Conservation (phyloP, 1,140 invertebrate species). For the Sycophila sp. region DNA sequence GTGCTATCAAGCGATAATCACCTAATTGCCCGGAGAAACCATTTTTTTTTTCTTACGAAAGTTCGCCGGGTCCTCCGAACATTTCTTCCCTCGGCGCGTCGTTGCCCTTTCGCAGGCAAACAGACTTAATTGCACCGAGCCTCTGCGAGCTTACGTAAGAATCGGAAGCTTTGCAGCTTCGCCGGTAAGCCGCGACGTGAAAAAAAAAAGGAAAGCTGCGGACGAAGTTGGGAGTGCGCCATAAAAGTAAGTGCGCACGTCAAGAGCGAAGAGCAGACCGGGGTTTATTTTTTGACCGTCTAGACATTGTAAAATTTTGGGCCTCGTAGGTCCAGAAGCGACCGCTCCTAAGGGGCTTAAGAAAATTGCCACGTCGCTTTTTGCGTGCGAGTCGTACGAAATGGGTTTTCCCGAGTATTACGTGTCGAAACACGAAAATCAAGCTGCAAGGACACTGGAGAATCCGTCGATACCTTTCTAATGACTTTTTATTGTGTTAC, state of each 20-base stretch:
- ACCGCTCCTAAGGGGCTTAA: neutral
- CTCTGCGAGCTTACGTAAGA: neutral
- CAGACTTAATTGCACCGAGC: neutral
- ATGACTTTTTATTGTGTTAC: too few species aligned
- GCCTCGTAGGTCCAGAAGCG: neutral
- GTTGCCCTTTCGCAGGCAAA: neutral
- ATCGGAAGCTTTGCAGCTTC: neutral
- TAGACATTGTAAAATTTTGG: neutral
- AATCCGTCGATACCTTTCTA: too few species aligned
- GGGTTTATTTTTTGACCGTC: neutral
- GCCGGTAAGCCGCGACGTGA: neutral
- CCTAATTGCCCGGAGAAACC: constrained; percentile 4
- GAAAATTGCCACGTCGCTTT: neutral
- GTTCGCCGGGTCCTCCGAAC: neutral
- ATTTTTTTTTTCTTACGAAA: constrained; percentile 12
- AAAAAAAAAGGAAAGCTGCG: too few species aligned
- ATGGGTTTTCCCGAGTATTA: too few species aligned
- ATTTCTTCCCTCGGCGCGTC: neutral
- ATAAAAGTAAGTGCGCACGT: too few species aligned
- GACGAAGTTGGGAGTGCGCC: too few species aligned
- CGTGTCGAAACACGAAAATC: constrained; percentile 6
- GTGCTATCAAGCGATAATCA: constrained; percentile 22
- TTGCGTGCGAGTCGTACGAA: neutral
- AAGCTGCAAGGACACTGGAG: neutral
- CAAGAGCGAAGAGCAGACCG: too few species aligned